Percentiles rank a stretch among this genome's conserved stretches.
These are phyloP conservation scores for Drosophila saltans DNA, from an alignment of 1,140 invertebrate genomes.

Conservation along the genomic window DNA sequence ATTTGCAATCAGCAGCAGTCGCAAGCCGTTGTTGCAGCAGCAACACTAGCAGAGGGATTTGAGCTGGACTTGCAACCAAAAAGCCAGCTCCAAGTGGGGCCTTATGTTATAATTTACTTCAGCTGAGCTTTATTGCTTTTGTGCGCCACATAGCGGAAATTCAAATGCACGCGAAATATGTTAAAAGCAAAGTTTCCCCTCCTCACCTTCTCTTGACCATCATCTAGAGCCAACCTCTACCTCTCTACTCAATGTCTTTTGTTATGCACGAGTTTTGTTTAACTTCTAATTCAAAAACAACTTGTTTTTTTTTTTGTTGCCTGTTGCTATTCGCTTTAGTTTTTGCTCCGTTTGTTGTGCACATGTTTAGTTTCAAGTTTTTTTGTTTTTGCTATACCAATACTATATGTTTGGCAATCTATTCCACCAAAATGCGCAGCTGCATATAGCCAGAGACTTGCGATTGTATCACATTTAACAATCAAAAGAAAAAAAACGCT, in stretches of 20 bases:
- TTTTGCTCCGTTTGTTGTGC: conserved; percentile 8
- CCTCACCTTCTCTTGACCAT: background rate
- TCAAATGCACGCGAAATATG: conserved; percentile 78
- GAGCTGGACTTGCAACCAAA: conserved; percentile 27
- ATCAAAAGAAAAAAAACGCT: conserved; percentile 28
- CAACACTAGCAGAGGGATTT: conserved; percentile 20
- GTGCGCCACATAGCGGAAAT: conserved; percentile 75
- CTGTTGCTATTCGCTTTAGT: conserved; percentile 6
- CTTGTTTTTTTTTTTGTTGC: conserved; percentile 34
- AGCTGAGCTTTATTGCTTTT: conserved; percentile 70
- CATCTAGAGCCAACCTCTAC: background rate
- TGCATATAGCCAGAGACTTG: conserved; percentile 45
- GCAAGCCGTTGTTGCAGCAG: conserved; percentile 11
- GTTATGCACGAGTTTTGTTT: conserved; percentile 66
- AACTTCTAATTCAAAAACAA: conserved; percentile 58
- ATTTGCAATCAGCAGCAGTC: conserved; percentile 73
- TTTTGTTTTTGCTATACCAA: conserved; percentile 20
- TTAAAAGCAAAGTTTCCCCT: conserved; percentile 35
- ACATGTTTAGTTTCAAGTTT: conserved; percentile 21
- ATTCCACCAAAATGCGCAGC: conserved; percentile 66
- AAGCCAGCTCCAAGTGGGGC: conserved; percentile 17
- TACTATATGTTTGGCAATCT: conserved; percentile 68
- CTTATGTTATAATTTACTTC: conserved; percentile 79
- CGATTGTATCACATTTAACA: conserved; percentile 66
- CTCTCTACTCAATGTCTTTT: conserved; percentile 41